These are phyloP conservation scores for Temnothorax rugatulus DNA, from an alignment of 2,888 invertebrate species.

Conservation along the genomic window DNA sequence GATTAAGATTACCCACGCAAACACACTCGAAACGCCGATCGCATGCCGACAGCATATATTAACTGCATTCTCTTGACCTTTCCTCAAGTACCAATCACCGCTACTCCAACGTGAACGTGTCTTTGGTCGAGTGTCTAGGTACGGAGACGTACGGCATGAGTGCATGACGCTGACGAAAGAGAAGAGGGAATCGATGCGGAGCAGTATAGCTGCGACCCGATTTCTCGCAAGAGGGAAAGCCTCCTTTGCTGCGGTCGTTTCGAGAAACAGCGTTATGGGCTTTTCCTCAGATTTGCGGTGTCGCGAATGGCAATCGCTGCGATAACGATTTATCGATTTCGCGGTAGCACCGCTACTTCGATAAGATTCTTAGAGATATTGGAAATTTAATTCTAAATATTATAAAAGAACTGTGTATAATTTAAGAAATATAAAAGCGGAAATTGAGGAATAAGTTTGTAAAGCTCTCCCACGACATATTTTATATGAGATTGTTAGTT, in stretches of 20 bases:
- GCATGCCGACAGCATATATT: slow-evolving; percentile 67
- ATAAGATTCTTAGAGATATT: slow-evolving; percentile 19
- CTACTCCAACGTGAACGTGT: slow-evolving; percentile 45
- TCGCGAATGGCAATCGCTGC: slow-evolving; percentile 35
- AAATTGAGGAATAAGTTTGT: background rate
- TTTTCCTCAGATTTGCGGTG: slow-evolving; percentile 50
- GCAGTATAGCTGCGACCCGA: slow-evolving; percentile 55
- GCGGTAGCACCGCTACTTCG: background rate
- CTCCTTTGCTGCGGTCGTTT: slow-evolving; percentile 38
- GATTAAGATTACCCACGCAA: slow-evolving; percentile 85
- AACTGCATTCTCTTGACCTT: slow-evolving; percentile 79
- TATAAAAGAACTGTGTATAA: slow-evolving; percentile 6
- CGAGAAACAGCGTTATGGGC: slow-evolving; percentile 43
- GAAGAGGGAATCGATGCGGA: slow-evolving; percentile 61
- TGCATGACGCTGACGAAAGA: slow-evolving; percentile 16
- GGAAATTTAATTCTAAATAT: slow-evolving; percentile 26
- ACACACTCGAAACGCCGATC: slow-evolving; percentile 76
- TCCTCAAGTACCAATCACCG: slow-evolving; percentile 63
- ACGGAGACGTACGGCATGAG: slow-evolving; percentile 6
- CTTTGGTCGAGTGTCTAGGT: slow-evolving; percentile 18
- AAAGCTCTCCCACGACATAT: background rate
- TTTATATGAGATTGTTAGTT: background rate
- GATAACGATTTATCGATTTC: slow-evolving; percentile 49
- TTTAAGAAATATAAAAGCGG: background rate
- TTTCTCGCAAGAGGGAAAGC: slow-evolving; percentile 49